Evolutionary conservation across 2,888 invertebrate genomes (phyloP), one percentile per base, ranked within the genome.

Genomic region (Volucella inflata): DNA sequence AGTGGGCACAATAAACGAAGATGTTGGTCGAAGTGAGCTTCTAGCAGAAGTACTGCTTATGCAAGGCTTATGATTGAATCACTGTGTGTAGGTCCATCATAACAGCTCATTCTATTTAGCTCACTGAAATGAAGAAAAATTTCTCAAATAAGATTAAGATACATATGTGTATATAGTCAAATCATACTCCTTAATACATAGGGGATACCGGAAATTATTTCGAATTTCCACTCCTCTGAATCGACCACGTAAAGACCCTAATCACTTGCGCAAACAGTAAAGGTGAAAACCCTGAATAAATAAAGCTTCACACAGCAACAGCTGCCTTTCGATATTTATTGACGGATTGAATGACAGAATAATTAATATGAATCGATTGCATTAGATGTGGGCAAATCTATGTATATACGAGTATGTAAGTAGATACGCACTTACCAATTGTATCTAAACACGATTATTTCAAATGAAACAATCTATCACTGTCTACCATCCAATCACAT

Each of bases 281-380:
- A 36, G 14, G 51, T 53, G 21, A 14, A 53, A 21, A n/a, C 64
- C 55, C 42, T 72, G 38, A 74, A 74, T 74, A 78, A 82, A 77
- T 50, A 57, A 78, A 57, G 36, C 40, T 62, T 40, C 60, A 30
- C 42, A 30, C 16, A 77, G 72, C 72, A 83, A 74, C 78, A 68
- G 78, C n/a, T 64, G 55, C 55, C 59, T 46, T 53, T 17, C 30
- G 30, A 50, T 57, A 65, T 78, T 78, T 71, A 72, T 72, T 55
- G 62, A 62, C 82, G 50, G 55, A 67, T 78, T 74, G 67, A 78
- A 72, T 83, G 83, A 83, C 65, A 76, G 76, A 67, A 59, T 80
- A 74, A 80, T 78, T 78, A 83, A 83, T 72, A 67, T 60, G 30
- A 38, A 71, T 77, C 71, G 72, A 82, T 78, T 68, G 17, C 44